These are phyloP conservation scores for Diprion similis DNA, from an alignment of 1,140 invertebrate genomes.

Conservation along the genomic window DNA sequence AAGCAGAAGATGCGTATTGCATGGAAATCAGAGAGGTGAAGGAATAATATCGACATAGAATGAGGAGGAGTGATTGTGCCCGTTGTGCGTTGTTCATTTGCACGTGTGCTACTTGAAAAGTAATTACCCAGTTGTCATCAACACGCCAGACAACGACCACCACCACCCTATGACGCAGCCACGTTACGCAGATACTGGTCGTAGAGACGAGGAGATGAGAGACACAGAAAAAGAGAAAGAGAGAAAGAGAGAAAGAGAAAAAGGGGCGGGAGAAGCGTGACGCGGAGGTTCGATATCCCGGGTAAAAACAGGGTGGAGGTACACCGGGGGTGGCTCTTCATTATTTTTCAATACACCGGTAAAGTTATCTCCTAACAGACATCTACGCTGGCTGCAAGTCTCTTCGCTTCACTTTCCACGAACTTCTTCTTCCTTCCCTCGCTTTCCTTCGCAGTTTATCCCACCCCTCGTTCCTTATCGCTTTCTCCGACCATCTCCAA, in stretches of 20 bases:
- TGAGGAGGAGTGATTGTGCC: not conserved
- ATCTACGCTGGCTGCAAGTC: not conserved
- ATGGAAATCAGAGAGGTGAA: not conserved
- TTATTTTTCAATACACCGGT: conserved; percentile 7
- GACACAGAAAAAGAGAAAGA: not conserved
- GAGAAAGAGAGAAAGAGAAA: not conserved
- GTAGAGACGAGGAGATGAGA: not conserved
- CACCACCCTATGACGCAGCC: not conserved
- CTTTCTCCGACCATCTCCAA: not conserved
- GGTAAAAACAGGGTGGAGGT: not conserved
- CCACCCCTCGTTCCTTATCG: not conserved
- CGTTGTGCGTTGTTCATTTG: conserved; percentile 26
- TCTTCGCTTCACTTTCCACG: not conserved
- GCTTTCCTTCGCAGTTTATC: not conserved
- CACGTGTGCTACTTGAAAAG: conserved; percentile 30
- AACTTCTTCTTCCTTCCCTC: not conserved
- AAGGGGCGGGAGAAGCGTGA: not conserved
- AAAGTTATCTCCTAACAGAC: conserved; percentile 1
- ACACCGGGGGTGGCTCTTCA: not conserved
- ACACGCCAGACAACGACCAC: conserved; percentile 22
- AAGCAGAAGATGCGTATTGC: too few relatives aligned
- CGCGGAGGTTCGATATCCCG: not conserved
- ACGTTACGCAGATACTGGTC: not conserved
- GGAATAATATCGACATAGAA: not conserved
- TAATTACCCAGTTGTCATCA: conserved; percentile 37